Base-by-base conservation (phyloP, 64 coral and sea anemone species). In the Montipora efflorescens region DNA sequence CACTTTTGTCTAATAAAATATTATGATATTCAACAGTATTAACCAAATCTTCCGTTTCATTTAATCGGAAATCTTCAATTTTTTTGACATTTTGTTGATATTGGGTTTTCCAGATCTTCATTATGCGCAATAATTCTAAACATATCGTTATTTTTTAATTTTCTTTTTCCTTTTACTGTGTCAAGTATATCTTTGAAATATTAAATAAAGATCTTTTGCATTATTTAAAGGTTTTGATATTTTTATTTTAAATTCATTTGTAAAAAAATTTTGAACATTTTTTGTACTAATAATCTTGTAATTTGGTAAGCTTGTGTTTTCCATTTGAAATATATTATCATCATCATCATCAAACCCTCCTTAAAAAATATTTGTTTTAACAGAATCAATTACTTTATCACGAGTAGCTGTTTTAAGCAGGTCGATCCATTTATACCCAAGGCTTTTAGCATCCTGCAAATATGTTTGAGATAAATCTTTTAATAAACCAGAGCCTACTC, bases 241-340 rank as follows among this genome's bases (percentile, higher is more conserved):
- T 59, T 89, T 77, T 78, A 89, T 62, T 78, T 78, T 14, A 61
- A 64, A 89, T 89, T 87, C 84, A 50, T 87, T 87, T 87, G 84
- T 73, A 86, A 16, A 86, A 86, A 61, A 51, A 86, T 86, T 86
- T 86, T 86, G 82, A 5, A 36, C 9, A 86, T 44, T 86, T 18
- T 5, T 7, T 86, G 58, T 86, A 28, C 47, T 36, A 18, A 69
- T 86, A 1, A 86, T 86, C 69, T 86, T 55, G 36, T 36, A 36
- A 2, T 36, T 36, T 36, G 1, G 36, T 36, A 36, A 2, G 2
- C 36, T 36, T 36, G 36, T 36, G 36, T 36, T 36, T 36, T 36
- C 36, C 36, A 1, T 36, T 36, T 36, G 36, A 36, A 36, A 36
- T 2, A 36, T 36, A 36, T 36, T 1, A 36, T 36, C 28, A 36